Percentiles rank a stretch among this genome's conserved stretches.
Conservation (phyloP, 2,113 vertebrate genomes). For the Amia ocellicauda region DNA sequence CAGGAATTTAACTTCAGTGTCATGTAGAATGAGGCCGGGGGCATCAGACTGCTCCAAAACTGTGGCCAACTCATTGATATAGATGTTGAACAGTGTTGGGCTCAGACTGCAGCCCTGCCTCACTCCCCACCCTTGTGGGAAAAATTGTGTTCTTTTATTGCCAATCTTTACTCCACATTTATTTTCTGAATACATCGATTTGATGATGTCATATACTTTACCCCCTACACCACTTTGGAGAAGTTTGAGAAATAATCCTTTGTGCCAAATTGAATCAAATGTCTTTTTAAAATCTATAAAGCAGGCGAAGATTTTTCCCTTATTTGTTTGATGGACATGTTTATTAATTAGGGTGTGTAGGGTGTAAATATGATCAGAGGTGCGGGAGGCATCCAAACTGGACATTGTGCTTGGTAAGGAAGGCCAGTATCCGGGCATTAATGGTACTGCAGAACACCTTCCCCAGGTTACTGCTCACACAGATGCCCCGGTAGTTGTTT, state of each 20-base stretch:
- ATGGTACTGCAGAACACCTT: not conserved
- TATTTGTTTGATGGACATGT: not conserved
- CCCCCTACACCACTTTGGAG: not conserved
- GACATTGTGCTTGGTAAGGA: not conserved
- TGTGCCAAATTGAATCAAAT: not conserved
- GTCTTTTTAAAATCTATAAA: too few species aligned
- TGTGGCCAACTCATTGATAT: not conserved
- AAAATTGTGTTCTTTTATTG: not conserved
- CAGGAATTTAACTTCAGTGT: not conserved
- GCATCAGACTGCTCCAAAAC: not conserved
- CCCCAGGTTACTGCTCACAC: not conserved
- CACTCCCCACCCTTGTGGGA: not conserved
- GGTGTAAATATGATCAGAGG: not conserved
- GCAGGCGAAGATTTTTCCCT: not conserved
- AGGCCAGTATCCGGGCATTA: not conserved
- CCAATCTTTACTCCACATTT: not conserved
- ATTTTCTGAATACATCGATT: not conserved
- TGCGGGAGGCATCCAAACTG: not conserved
- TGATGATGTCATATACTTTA: not conserved
- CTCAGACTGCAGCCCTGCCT: not conserved
- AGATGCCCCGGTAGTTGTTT: not conserved
- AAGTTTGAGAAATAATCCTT: too few species aligned
- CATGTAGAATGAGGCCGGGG: not conserved
- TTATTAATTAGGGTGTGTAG: not conserved
- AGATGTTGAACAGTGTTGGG: conserved; percentile 1